These are phyloP conservation scores for Mya arenaria DNA, from an alignment of 1,140 invertebrate species.

Conservation along the genomic window DNA sequence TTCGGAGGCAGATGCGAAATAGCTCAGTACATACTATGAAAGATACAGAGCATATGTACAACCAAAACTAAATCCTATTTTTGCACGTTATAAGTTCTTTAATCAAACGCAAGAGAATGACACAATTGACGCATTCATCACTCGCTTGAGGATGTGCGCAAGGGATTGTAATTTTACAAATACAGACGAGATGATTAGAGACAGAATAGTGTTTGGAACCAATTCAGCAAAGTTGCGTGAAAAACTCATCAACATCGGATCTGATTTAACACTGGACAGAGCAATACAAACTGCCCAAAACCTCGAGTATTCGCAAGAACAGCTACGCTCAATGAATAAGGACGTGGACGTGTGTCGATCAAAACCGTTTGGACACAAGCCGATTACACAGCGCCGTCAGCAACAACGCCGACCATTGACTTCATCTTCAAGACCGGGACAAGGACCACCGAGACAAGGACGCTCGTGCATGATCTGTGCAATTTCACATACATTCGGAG, in stretches of 20 bases:
- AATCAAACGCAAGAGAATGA: background rate
- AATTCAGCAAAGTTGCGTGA: constrained; percentile 1
- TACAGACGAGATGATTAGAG: constrained; percentile 19
- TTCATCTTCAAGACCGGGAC: background rate
- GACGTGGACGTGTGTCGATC: background rate
- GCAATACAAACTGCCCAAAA: constrained; percentile 31
- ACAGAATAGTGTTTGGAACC: background rate
- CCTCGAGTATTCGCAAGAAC: constrained; percentile 14
- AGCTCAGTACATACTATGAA: background rate
- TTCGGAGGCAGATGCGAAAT: background rate
- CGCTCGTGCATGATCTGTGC: background rate
- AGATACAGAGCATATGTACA: background rate
- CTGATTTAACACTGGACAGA: constrained; percentile 8
- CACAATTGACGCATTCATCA: constrained; percentile 1
- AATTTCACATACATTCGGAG: background rate
- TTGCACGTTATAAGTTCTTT: constrained; percentile 4
- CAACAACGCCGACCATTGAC: background rate
- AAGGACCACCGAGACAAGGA: background rate
- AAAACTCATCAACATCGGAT: constrained; percentile 2
- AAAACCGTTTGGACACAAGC: background rate
- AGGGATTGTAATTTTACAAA: constrained; percentile 18
- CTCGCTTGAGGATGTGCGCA: background rate
- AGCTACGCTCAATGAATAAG: background rate
- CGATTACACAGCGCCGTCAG: background rate
- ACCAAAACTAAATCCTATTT: constrained; percentile 8